Conservation (phyloP, 2,888 invertebrate genomes). For the Choristoneura rosaceana region DNA sequence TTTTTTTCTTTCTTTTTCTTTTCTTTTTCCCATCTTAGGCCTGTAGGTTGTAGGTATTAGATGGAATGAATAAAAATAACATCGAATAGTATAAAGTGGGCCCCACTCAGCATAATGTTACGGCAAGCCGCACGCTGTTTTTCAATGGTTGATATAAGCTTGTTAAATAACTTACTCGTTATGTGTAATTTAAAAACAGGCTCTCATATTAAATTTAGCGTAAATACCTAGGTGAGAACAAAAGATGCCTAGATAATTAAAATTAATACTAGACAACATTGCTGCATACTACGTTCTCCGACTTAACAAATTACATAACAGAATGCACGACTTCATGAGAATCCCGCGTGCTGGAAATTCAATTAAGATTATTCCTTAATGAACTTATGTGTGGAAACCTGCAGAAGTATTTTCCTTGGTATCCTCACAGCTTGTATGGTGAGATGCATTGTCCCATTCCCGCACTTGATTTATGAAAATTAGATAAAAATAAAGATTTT, state of each 20-base stretch:
- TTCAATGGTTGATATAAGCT: too few relatives aligned
- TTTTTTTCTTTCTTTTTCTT: too few relatives aligned
- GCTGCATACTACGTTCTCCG: background rate
- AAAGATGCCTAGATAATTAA: background rate
- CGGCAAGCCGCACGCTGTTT: too few relatives aligned
- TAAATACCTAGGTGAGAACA: background rate
- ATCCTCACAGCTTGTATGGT: background rate
- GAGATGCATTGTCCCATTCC: background rate
- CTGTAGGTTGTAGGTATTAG: too few relatives aligned
- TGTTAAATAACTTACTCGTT: too few relatives aligned
- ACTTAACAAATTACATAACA: background rate
- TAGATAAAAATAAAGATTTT: background rate
- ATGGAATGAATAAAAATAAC: too few relatives aligned
- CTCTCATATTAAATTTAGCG: too few relatives aligned
- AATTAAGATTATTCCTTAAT: slow-evolving; percentile 16
- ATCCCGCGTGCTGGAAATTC: background rate
- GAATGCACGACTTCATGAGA: background rate
- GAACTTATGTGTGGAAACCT: background rate
- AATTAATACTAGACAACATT: background rate
- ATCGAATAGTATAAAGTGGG: too few relatives aligned
- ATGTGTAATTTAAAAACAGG: too few relatives aligned
- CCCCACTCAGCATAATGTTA: too few relatives aligned
- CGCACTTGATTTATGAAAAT: background rate
- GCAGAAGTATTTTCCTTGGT: background rate
- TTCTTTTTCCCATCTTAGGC: too few relatives aligned